These are phyloP conservation scores for Phyllotreta striolata DNA, from an alignment of 2,888 invertebrate species.

Conservation along the genomic window DNA sequence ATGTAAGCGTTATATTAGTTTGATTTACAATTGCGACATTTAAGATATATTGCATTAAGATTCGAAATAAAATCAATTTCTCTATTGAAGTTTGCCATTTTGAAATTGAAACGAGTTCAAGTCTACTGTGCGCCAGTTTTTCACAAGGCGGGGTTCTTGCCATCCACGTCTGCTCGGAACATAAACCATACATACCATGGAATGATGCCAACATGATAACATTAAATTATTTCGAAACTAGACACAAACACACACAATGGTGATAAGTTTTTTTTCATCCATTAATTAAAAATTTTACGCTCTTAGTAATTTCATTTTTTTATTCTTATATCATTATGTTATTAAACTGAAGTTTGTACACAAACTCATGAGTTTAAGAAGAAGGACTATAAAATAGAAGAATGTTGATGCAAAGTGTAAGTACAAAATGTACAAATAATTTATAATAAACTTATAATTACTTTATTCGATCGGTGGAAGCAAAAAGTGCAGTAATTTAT, in stretches of 20 bases:
- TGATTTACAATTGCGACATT: slow-evolving; percentile 51
- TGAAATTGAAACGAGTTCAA: slow-evolving; percentile 55
- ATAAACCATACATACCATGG: slow-evolving; percentile 52
- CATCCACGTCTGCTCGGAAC: slow-evolving; percentile 50
- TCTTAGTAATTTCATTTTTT: no score
- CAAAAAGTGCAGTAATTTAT: no score
- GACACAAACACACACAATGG: slow-evolving; percentile 37
- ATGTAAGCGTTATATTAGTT: slow-evolving; percentile 55
- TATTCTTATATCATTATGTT: no score
- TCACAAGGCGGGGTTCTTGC: slow-evolving; percentile 50
- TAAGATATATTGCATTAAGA: slow-evolving; percentile 47
- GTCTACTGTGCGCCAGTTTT: slow-evolving; percentile 53
- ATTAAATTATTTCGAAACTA: slow-evolving; percentile 46
- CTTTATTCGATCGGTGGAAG: no score
- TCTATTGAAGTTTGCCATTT: slow-evolving; percentile 54
- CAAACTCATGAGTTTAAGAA: no score
- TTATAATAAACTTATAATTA: no score
- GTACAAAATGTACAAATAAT: no score
- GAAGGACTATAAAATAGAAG: no score
- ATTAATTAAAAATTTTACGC: background rate
- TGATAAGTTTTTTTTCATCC: slow-evolving; percentile 5
- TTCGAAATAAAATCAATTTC: slow-evolving; percentile 51
- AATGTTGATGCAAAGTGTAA: no score
- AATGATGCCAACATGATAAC: slow-evolving; percentile 54
- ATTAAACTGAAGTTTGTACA: no score